Conservation (phyloP, 2,797 vertebrate species). For the Chelidonichthys spinosus region DNA sequence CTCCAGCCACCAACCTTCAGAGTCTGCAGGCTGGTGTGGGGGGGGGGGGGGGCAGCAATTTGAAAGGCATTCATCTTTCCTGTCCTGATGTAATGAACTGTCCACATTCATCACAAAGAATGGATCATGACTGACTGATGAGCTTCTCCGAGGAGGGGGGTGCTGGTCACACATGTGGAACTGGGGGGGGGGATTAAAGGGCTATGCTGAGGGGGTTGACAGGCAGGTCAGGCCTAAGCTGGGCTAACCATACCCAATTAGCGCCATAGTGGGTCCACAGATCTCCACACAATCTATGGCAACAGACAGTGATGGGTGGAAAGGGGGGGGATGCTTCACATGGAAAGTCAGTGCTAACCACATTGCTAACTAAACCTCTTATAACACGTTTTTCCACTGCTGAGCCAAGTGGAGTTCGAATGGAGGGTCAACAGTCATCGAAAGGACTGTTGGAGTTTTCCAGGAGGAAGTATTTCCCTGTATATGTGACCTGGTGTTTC, state of each 20-base stretch:
- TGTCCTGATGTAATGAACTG: conserved; percentile 78
- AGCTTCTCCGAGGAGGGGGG: conserved; percentile 57
- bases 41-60: conserved; percentile 49
- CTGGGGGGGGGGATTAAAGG: conserved; percentile 64
- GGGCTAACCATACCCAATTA: conserved; percentile 76
- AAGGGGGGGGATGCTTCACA: conserved; percentile 42
- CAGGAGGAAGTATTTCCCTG: neutral
- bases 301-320: conserved; percentile 46
- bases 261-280: conserved; percentile 42
- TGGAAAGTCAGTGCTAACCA: conserved; percentile 58
- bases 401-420: conserved; percentile 20
- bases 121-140: conserved; percentile 78
- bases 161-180: conserved; percentile 64
- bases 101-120: conserved; percentile 76
- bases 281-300: conserved; percentile 49
- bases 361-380: conserved; percentile 58
- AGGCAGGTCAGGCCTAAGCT: conserved; percentile 72
- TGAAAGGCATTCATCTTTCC: conserved; percentile 76
- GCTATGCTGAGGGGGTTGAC: conserved; percentile 70
- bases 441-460: neutral
- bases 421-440: conserved; percentile 2
- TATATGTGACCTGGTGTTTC: neutral
- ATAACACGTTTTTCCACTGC: conserved; percentile 62
- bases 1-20: conserved; percentile 21
- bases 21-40: conserved; percentile 23